These are phyloP conservation scores for Drosophila atroscutellata DNA, from an alignment of 2,888 invertebrate genomes.

Conservation along the genomic window DNA sequence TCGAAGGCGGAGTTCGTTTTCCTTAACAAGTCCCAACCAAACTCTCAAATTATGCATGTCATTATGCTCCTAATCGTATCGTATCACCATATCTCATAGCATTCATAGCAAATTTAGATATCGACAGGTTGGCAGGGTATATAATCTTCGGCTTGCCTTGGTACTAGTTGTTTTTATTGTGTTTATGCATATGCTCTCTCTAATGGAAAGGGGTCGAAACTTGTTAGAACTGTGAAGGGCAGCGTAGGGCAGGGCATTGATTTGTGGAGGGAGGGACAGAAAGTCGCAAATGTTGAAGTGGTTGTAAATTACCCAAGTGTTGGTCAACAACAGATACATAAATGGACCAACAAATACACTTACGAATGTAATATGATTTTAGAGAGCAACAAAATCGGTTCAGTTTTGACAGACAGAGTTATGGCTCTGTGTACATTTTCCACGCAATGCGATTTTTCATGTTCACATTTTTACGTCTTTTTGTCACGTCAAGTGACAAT, in stretches of 20 bases:
- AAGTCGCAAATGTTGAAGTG: neutral
- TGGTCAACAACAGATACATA: neutral
- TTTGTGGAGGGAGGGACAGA: neutral
- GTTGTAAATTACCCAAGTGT: neutral
- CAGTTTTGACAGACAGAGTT: neutral
- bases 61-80: neutral
- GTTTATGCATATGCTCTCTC: conserved; percentile 48
- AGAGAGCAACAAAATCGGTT: neutral
- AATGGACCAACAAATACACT: neutral
- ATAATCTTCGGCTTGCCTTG: neutral
- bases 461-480: neutral
- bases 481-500: neutral
- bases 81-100: neutral
- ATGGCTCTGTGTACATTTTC: neutral
- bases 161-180: conserved; percentile 17
- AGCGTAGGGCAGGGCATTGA: conserved; percentile 4
- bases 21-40: neutral
- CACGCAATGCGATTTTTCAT: neutral
- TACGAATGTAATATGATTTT: neutral
- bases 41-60: neutral
- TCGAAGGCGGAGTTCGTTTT: neutral
- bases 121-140: neutral
- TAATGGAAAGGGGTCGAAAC: conserved; percentile 55
- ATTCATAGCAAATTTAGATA: neutral
- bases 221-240: conserved; percentile 48